Conservation (phyloP, 37 sponge, comb jelly and placozoan genomes). For the Dysidea cf. avara region DNA sequence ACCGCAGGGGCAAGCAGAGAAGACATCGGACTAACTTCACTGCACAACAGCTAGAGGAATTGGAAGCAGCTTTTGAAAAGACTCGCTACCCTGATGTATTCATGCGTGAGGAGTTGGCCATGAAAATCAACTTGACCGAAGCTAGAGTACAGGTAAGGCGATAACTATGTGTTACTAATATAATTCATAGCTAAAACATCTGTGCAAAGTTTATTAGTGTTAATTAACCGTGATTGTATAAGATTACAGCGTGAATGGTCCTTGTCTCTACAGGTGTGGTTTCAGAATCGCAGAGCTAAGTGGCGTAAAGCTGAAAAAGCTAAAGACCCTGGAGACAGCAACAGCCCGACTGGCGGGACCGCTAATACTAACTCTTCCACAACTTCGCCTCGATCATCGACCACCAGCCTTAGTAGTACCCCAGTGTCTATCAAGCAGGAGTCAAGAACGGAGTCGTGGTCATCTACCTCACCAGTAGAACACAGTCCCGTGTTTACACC, state of each 20-base stretch:
- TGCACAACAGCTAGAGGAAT: conserved; percentile 84
- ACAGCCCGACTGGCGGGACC: too few relatives aligned
- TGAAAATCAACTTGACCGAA: conserved; percentile 87
- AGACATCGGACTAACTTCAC: conserved; percentile 88
- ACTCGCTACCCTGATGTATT: conserved; percentile 92
- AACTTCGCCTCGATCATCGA: too few relatives aligned
- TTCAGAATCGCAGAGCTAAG: conserved; percentile 82
- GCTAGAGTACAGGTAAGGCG: conserved; percentile 88
- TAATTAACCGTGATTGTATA: too few relatives aligned
- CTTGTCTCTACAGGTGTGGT: conserved; percentile 67
- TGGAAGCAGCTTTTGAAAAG: conserved; percentile 86
- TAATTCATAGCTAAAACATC: neutral
- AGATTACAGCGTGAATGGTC: too few relatives aligned
- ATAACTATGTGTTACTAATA: neutral
- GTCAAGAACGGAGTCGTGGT: too few relatives aligned
- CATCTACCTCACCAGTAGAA: too few relatives aligned
- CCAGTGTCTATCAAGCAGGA: too few relatives aligned
- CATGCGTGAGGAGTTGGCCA: conserved; percentile 91
- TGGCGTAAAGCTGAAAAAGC: conserved; percentile 87
- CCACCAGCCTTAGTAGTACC: too few relatives aligned
- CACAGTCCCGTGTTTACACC: too few relatives aligned
- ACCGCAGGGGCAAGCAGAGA: conserved; percentile 75
- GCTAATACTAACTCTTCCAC: too few relatives aligned
- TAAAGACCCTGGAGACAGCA: too few relatives aligned
- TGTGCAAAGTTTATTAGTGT: neutral